Conservation (phyloP, 30 jellyfish, hydroid and myxozoan genomes). For the Pelagia noctiluca region DNA sequence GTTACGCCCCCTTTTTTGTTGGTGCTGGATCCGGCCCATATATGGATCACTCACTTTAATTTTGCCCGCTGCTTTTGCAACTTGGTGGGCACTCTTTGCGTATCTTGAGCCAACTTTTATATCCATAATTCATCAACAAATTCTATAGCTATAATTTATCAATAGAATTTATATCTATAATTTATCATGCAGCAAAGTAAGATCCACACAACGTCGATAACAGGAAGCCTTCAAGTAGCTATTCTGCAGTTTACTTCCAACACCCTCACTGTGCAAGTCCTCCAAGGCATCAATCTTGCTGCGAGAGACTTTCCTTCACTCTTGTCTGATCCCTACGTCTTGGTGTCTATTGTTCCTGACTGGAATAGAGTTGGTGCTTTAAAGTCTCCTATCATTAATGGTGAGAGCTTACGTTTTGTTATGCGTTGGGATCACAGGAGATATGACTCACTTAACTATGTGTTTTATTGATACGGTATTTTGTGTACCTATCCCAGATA, state of each 20-base stretch:
- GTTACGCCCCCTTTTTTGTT: too few relatives aligned
- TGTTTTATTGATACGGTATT: too few relatives aligned
- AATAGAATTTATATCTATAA: neutral
- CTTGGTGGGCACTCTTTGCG: too few relatives aligned
- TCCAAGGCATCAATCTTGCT: constrained; percentile 68
- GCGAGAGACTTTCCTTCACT: constrained; percentile 92
- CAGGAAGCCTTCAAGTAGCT: constrained; percentile 83
- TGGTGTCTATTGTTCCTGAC: constrained; percentile 71
- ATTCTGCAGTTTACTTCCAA: constrained; percentile 67
- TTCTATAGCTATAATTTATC: neutral
- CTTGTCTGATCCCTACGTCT: constrained; percentile 82
- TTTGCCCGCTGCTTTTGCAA: too few relatives aligned
- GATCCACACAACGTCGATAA: constrained; percentile 72
- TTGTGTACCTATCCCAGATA: too few relatives aligned
- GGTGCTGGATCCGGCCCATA: too few relatives aligned
- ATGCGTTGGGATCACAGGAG: too few relatives aligned
- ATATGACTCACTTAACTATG: too few relatives aligned
- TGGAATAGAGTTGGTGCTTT: constrained; percentile 67
- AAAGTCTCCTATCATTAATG: constrained; percentile 62
- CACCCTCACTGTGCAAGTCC: constrained; percentile 78
- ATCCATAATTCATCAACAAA: neutral
- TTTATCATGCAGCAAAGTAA: constrained; percentile 63
- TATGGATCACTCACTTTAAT: too few relatives aligned
- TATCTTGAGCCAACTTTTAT: too few relatives aligned
- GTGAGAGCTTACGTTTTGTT: constrained; percentile 39